A percentile compares a stretch with the other conserved stretches of the same genome.
phyloP scores from a whole-genome alignment of 35 echinoderm and acorn worm species.

The Lytechinus pictus region DNA sequence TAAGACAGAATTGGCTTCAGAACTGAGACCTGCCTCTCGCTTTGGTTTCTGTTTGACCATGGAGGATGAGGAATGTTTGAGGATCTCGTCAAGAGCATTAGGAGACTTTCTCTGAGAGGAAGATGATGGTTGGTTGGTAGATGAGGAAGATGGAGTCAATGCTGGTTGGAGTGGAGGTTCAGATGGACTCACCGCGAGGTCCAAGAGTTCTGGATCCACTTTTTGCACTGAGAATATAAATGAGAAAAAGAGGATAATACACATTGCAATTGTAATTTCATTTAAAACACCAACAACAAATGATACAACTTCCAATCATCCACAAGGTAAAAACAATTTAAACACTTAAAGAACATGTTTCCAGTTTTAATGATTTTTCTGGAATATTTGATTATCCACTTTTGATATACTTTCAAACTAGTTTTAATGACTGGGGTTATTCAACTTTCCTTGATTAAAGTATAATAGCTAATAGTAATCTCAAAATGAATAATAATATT shows the following conservation, averaged over 20 bases:
- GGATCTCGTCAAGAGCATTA: slow-evolving; percentile 90
- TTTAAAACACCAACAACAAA: not conserved
- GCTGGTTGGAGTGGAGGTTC: slow-evolving; percentile 62
- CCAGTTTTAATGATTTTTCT: not conserved
- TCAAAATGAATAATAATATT: no score
- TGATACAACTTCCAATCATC: not conserved
- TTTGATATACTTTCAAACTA: not conserved
- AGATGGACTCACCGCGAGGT: slow-evolving; percentile 60
- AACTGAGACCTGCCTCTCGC: slow-evolving; percentile 73
- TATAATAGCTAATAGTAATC: not conserved
- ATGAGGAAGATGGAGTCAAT: slow-evolving; percentile 47
- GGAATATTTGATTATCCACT: not conserved
- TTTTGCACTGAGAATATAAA: slow-evolving; percentile 60
- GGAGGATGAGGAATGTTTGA: slow-evolving; percentile 82
- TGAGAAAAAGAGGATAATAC: not conserved
- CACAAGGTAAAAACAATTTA: not conserved
- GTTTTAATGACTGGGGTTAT: not conserved
- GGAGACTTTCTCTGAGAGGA: slow-evolving; percentile 51
- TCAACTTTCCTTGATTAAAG: not conserved
- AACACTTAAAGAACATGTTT: not conserved
- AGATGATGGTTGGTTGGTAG: not conserved
- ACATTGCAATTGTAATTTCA: not conserved
- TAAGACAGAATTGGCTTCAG: slow-evolving; percentile 75
- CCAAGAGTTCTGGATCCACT: slow-evolving; percentile 86
- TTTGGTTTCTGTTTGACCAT: slow-evolving; percentile 84